Evolutionary conservation across 1,140 invertebrate species (phyloP).

Genomic region (Thaumetopoea pityocampa): DNA sequence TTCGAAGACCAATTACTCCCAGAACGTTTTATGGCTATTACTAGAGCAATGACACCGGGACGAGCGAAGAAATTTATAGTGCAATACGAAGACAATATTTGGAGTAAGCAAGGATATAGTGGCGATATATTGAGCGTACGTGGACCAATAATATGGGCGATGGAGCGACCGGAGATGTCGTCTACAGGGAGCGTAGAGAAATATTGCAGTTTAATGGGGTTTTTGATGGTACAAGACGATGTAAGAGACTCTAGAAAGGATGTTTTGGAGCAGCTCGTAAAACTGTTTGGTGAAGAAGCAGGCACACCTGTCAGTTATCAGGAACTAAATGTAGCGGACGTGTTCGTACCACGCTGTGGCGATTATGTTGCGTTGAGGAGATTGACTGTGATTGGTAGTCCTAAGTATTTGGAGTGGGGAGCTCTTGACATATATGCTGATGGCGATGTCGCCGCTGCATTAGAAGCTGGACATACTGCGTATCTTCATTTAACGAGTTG

Average conservation of each 20-base stretch:
- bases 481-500: conserved; percentile 48
- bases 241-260: conserved; percentile 30
- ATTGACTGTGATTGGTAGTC: conserved; percentile 25
- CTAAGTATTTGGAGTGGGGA: conserved; percentile 48
- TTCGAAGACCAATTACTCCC: conserved; percentile 44
- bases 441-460: conserved; percentile 51
- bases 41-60: conserved; percentile 35
- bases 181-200: conserved; percentile 34
- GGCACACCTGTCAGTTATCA: conserved; percentile 40
- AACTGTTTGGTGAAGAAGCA: conserved; percentile 53
- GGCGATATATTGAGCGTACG: conserved; percentile 58
- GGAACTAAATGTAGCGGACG: conserved; percentile 45
- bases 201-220: conserved; percentile 46
- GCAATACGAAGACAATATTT: conserved; percentile 53
- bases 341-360: conserved; percentile 51
- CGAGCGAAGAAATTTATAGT: conserved; percentile 46
- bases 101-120: conserved; percentile 48
- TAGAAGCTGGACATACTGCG: conserved; percentile 57
- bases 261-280: conserved; percentile 51
- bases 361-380: conserved; percentile 45
- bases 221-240: conserved; percentile 34
- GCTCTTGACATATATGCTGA: conserved; percentile 58
- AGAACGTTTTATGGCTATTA: conserved; percentile 25
- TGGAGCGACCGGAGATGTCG: conserved; percentile 46
- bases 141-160: conserved; percentile 64